Evolutionary conservation across 2,113 vertebrate genomes (phyloP).

Genomic region (Indicator indicator): DNA sequence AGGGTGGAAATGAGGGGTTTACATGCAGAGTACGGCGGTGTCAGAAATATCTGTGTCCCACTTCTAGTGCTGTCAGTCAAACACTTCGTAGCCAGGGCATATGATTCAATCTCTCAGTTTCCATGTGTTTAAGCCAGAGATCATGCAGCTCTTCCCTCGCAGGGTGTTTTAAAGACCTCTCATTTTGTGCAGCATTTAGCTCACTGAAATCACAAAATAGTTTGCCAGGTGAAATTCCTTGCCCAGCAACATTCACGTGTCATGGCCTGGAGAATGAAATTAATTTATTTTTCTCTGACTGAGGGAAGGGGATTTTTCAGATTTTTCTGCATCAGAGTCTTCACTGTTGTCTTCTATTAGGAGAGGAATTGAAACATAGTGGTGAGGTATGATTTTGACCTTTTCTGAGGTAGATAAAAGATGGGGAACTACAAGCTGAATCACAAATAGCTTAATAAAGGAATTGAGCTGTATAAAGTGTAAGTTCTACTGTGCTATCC

Average conservation of each 20-base stretch:
- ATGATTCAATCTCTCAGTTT: not conserved
- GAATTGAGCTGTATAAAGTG: not conserved
- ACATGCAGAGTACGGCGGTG: fast-evolving
- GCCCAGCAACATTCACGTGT: not conserved
- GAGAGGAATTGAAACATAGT: not conserved
- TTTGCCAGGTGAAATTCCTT: not conserved
- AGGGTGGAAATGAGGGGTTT: not conserved
- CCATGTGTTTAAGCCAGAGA: not conserved
- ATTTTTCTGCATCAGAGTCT: not conserved
- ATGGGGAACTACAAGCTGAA: not conserved
- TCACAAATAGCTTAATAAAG: not conserved
- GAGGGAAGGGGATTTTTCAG: not conserved
- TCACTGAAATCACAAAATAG: not conserved
- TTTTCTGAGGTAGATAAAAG: not conserved
- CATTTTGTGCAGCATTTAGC: not conserved
- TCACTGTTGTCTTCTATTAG: not conserved
- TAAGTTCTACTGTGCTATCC: not conserved
- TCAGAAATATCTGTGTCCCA: not conserved
- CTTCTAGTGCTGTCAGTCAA: not conserved
- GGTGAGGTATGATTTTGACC: not conserved
- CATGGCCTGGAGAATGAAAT: not conserved
- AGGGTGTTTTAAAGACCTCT: not conserved
- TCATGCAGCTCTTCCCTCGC: not conserved
- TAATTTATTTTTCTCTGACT: not conserved
- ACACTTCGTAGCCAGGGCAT: fast-evolving